Evolutionary conservation across 2,888 invertebrate genomes (phyloP).

Genomic region (Eilema caniola): DNA sequence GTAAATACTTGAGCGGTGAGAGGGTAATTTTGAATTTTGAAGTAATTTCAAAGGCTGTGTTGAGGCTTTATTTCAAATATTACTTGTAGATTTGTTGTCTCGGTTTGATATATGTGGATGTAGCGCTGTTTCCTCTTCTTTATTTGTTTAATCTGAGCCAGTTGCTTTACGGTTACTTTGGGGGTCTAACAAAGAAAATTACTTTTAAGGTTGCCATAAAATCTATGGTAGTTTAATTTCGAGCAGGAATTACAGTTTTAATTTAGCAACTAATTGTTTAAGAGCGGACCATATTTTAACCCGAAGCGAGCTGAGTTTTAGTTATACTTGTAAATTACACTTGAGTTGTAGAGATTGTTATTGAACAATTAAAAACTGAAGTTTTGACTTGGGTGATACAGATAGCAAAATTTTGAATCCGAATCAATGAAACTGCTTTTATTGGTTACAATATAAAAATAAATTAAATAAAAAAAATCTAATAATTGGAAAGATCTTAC

Average conservation of each 20-base stretch:
- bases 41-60: conserved; percentile 56
- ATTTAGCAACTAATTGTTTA: conserved; percentile 18
- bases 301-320: neutral
- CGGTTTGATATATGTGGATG: conserved; percentile 33
- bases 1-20: conserved; percentile 77
- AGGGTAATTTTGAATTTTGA: conserved; percentile 65
- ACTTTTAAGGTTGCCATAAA: conserved; percentile 20
- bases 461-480: too few relatives aligned
- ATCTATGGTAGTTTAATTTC: conserved; percentile 22
- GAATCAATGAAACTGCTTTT: neutral
- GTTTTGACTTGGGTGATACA: neutral
- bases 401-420: neutral
- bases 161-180: conserved; percentile 23
- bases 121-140: conserved; percentile 22
- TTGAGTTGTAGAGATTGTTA: neutral
- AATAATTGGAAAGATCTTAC: too few relatives aligned
- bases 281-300: neutral
- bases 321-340: neutral
- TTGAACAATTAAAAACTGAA: neutral
- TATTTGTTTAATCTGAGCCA: conserved; percentile 40
- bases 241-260: conserved; percentile 18
- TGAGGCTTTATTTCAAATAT: conserved; percentile 54
- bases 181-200: conserved; percentile 22
- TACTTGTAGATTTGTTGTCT: conserved; percentile 46
- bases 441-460: too few relatives aligned